Conservation (phyloP, 1,140 invertebrate genomes). For the Heliconius hewitsoni region DNA sequence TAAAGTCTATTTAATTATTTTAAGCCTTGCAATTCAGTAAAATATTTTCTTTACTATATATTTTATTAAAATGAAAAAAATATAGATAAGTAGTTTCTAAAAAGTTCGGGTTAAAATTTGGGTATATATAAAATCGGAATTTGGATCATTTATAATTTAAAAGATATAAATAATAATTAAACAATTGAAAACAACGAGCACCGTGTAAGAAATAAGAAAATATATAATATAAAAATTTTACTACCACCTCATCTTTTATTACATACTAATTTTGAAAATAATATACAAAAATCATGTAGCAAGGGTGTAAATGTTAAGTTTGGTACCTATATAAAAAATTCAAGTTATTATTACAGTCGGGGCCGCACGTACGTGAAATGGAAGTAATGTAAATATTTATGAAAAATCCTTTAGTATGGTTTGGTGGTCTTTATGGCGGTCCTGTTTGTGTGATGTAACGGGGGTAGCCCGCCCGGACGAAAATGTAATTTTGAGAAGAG, state of each 20-base stretch:
- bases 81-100: no score
- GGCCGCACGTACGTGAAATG: conserved; percentile 41
- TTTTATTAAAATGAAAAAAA: no score
- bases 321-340: conserved; percentile 21
- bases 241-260: not conserved
- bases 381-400: conserved; percentile 57
- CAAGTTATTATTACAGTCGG: conserved; percentile 24
- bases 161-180: no score
- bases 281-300: conserved; percentile 1
- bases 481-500: not conserved
- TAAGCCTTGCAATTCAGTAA: no score
- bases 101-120: no score
- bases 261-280: not conserved
- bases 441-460: not conserved
- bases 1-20: no score
- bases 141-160: no score
- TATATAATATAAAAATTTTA: no score
- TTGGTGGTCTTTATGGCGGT: conserved; percentile 42
- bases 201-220: no score
- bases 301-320: conserved; percentile 18
- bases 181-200: no score
- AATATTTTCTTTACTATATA: no score
- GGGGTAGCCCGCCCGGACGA: conserved; percentile 14
- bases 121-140: no score
- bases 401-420: conserved; percentile 45